Conservation (phyloP, 1,140 invertebrate species). For the Ips nitidus region DNA sequence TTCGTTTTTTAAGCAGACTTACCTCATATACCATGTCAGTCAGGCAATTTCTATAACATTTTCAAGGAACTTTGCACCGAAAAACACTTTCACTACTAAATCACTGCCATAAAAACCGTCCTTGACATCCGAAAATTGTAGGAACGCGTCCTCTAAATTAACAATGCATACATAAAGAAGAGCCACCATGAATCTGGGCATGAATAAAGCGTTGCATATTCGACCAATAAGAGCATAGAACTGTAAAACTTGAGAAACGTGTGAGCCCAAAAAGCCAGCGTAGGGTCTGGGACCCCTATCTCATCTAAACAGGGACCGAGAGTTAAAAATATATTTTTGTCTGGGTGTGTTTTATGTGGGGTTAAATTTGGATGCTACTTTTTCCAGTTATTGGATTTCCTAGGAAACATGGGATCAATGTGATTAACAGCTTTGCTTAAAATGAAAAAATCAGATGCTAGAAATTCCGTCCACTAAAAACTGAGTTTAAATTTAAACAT, state of each 20-base stretch:
- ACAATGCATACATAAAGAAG: conserved; percentile 29
- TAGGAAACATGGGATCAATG: no score
- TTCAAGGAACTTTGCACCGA: no score
- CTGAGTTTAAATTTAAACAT: no score
- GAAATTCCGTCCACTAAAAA: no score
- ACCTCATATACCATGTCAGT: no score
- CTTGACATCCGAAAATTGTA: conserved; percentile 17
- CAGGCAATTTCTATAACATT: no score
- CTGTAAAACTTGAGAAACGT: conserved; percentile 38
- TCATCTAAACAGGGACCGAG: conserved; percentile 12
- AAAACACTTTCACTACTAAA: neutral
- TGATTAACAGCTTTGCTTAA: no score
- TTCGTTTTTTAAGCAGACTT: neutral
- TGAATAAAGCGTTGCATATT: conserved; percentile 42
- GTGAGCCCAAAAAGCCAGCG: conserved; percentile 7
- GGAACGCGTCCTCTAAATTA: conserved; percentile 30
- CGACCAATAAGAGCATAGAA: conserved; percentile 45
- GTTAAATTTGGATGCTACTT: conserved; percentile 11
- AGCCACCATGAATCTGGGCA: conserved; percentile 14
- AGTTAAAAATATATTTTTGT: conserved; percentile 30
- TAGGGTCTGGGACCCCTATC: conserved; percentile 29
- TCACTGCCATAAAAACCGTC: conserved; percentile 14
- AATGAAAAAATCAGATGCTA: no score
- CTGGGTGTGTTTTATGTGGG: conserved; percentile 20
- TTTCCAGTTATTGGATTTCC: neutral